Conservation (phyloP, 1,140 invertebrate genomes). For the Temnothorax nylanderi region DNA sequence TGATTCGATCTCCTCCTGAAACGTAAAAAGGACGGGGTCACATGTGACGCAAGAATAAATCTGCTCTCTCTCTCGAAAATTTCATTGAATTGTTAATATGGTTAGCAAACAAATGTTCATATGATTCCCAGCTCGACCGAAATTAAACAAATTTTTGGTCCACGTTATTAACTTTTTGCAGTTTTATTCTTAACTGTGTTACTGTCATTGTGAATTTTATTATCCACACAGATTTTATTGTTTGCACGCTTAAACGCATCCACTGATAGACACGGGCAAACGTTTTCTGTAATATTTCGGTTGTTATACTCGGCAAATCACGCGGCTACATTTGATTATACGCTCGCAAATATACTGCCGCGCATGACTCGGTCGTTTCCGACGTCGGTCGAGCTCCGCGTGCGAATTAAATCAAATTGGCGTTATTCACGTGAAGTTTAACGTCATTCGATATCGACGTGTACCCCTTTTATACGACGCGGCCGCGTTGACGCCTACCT, state of each 20-base stretch:
- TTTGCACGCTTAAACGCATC: slow-evolving; percentile 25
- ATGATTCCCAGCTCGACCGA: neutral
- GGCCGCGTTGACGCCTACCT: slow-evolving; percentile 55
- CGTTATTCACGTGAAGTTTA: slow-evolving; percentile 55
- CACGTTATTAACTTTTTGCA: neutral
- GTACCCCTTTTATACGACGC: slow-evolving; percentile 6
- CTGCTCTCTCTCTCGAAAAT: neutral
- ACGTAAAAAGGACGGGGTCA: neutral
- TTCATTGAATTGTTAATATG: neutral
- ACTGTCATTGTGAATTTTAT: slow-evolving; percentile 11
- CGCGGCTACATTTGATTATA: slow-evolving; percentile 35
- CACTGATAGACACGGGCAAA: neutral
- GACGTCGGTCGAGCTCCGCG: neutral
- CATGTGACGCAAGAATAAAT: neutral
- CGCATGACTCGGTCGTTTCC: slow-evolving; percentile 45
- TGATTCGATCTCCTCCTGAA: slow-evolving; percentile 17
- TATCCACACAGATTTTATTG: slow-evolving; percentile 17
- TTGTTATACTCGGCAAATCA: slow-evolving; percentile 23
- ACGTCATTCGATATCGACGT: slow-evolving; percentile 47
- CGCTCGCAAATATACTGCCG: slow-evolving; percentile 30
- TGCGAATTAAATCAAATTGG: slow-evolving; percentile 55
- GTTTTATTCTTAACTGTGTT: neutral
- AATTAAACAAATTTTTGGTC: slow-evolving; percentile 3
- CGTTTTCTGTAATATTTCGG: slow-evolving; percentile 30
- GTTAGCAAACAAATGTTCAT: neutral